Evolutionary conservation across 2,113 vertebrate genomes (phyloP).

Genomic region (Brachirus orientalis): DNA sequence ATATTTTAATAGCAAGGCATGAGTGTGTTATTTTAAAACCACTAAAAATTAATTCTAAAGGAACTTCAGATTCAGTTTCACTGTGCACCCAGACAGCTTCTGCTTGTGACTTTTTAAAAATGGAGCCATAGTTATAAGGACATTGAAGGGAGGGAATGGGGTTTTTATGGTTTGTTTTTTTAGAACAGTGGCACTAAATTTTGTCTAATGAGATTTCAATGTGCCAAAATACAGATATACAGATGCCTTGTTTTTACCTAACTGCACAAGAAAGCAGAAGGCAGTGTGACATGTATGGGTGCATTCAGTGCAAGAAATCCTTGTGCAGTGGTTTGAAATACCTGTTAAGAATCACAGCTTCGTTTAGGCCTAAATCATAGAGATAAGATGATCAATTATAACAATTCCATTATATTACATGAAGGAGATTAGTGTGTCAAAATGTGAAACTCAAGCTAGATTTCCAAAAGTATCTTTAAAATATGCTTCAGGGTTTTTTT

Average conservation of each 20-base stretch:
- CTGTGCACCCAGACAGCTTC: not conserved
- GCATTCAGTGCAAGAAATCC: slow-evolving; percentile 41
- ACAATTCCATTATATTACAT: not conserved
- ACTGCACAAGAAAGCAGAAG: not conserved
- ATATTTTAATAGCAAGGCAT: not conserved
- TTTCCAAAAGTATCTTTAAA: not conserved
- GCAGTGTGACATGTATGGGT: not conserved
- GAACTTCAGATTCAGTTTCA: not conserved
- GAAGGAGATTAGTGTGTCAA: not conserved
- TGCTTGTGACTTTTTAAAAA: not conserved
- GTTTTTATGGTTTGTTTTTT: too few species aligned
- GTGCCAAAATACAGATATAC: slow-evolving; percentile 16
- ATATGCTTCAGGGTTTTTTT: not conserved
- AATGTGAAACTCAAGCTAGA: not conserved
- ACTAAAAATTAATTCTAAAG: too few species aligned
- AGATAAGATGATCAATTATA: not conserved
- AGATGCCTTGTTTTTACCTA: slow-evolving; percentile 7
- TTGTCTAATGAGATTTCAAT: not conserved
- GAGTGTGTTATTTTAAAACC: too few species aligned
- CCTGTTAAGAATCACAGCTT: not conserved
- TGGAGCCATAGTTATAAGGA: not conserved
- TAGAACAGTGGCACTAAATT: not conserved
- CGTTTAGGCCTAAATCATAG: not conserved
- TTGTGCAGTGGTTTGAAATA: too few species aligned
- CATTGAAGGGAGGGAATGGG: too few species aligned